phyloP scores from a whole-genome alignment of 2,797 vertebrate genomes.

The Rallus crepitans region DNA sequence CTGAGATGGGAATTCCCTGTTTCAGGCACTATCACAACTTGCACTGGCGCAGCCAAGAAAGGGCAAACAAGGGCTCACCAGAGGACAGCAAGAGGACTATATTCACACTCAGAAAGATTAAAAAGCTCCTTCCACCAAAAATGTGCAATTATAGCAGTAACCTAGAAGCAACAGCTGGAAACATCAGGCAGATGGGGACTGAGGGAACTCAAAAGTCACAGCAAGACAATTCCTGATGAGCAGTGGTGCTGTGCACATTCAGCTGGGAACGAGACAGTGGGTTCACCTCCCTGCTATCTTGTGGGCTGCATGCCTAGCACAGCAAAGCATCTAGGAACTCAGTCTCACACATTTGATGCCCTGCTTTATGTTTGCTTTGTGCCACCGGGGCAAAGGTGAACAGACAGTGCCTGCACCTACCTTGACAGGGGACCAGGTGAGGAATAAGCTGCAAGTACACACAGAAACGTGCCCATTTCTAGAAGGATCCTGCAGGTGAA shows the following conservation, averaged over 20 bases:
- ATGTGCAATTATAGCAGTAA: background rate
- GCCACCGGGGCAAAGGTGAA: background rate
- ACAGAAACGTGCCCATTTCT: background rate
- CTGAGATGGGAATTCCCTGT: background rate
- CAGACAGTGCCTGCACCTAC: background rate
- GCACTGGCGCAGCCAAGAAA: background rate
- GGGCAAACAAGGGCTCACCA: background rate
- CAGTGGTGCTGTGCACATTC: background rate
- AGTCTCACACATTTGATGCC: background rate
- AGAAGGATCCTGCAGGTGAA: background rate
- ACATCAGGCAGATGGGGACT: background rate
- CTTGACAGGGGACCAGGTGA: background rate
- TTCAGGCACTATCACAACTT: background rate
- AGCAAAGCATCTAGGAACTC: background rate
- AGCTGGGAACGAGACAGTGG: background rate
- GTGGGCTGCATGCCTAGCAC: background rate
- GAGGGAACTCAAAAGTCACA: background rate
- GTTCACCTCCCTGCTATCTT: background rate
- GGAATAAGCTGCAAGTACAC: background rate
- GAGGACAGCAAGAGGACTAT: background rate
- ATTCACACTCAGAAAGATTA: background rate
- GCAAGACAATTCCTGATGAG: background rate
- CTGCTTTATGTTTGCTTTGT: background rate
- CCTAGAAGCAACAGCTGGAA: background rate
- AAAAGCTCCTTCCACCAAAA: background rate